Base-by-base conservation (phyloP, 2,888 invertebrate genomes). In the Lithophane semibrunnea region DNA sequence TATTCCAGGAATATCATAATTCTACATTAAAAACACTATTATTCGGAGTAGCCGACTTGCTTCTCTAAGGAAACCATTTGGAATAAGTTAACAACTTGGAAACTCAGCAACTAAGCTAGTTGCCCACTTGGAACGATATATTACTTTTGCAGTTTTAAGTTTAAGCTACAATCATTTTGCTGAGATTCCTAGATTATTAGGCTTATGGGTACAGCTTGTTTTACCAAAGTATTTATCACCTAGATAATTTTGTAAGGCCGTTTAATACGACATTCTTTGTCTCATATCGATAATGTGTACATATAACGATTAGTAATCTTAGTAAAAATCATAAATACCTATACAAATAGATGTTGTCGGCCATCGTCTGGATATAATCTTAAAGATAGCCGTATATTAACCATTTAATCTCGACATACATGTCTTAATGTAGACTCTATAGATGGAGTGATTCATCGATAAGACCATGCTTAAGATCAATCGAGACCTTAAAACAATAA, bases 71-170 rank as follows among this genome's bases (percentile, higher is more conserved):
- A 80, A 66, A 73, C 12, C 21, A 71, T 70, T 75, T n/a, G 13
- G 24, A 75, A 69, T 82, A 70, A 70, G 69, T 75, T 72, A 52
- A 37, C 18, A 76, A 76, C 73, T 83, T 71, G 18, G 66, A 10
- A 73, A 78, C 60, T 83, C 61, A 18, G 47, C 21, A 77, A 77
- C 29, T 77, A 78, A 74, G 68, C 71, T 77, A 71, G 64, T 54
- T 63, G 42, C 47, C 42, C 75, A 85, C 61, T 76, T 83, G n/a
- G 54, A 65, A 52, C 67, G 61, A 72, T 68, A 61, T 42, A 56
- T 42, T 42, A 69, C n/a, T 71, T 77, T 13, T 47, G 58, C 56
- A n/a, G 65, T 73, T 69, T 29, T 65, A 65, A 73, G 47, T 75
- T 77, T 3, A 18, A n/a, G 9, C 44, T 54, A 60, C 61, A 68